A percentile compares a stretch with the other conserved stretches of the same genome.
Conservation (phyloP, 2,797 vertebrate genomes). For the Schizopygopsis malacanthus region DNA sequence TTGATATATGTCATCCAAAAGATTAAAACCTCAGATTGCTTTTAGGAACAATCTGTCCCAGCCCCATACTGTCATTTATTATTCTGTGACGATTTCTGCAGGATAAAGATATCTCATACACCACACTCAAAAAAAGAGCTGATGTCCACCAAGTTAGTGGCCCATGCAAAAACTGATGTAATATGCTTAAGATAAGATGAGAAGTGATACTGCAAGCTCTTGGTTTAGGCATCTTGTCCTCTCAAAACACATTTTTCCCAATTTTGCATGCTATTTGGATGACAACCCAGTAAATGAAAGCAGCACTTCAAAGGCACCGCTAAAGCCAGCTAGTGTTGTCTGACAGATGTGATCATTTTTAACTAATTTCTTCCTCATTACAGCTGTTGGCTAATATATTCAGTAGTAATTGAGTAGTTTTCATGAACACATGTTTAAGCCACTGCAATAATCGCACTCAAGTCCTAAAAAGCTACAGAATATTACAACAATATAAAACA, state of each 20-base stretch:
- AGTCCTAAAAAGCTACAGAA: not conserved
- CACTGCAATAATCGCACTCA: not conserved
- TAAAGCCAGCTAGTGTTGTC: conserved; percentile 27
- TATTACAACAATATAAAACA: not conserved
- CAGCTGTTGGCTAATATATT: not conserved
- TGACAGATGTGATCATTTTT: conserved; percentile 50
- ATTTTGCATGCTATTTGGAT: conserved; percentile 39
- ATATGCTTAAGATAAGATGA: conserved; percentile 1
- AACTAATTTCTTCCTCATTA: conserved; percentile 11
- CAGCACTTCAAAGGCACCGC: conserved; percentile 35
- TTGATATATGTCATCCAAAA: conserved; percentile 18
- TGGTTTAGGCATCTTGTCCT: conserved; percentile 10
- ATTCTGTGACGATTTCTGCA: not conserved
- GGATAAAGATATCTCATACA: not conserved
- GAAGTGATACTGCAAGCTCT: conserved; percentile 3
- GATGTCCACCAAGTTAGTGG: not conserved
- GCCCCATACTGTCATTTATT: not conserved
- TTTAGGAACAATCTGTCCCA: conserved; percentile 13
- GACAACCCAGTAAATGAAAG: conserved; percentile 10
- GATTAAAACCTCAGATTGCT: conserved; percentile 15
- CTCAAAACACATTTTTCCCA: not conserved
- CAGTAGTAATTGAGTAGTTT: not conserved
- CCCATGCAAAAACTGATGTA: not conserved
- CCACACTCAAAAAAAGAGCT: not conserved
- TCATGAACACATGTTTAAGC: not conserved